A percentile compares a stretch with the other conserved stretches of the same genome.
phyloP scores from a whole-genome alignment of 2,888 invertebrate genomes.

The Eupithecia vulgata region DNA sequence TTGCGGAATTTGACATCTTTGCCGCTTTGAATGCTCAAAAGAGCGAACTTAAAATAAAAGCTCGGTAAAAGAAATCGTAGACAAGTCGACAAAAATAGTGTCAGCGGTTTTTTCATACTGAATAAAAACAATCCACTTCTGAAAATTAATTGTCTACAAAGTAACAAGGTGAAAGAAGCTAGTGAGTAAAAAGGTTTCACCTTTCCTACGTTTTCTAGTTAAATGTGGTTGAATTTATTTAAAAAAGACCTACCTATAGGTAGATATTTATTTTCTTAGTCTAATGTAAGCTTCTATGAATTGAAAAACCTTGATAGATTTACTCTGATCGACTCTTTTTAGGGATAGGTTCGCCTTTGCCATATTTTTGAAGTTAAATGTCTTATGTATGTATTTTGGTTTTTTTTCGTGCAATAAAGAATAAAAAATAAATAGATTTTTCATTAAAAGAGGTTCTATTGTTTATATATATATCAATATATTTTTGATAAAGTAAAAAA shows the following conservation, averaged over 20 bases:
- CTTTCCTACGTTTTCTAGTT: not conserved
- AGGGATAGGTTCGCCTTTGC: no score
- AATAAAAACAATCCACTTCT: slow-evolving; percentile 37
- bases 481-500: no score
- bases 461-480: no score
- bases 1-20: slow-evolving; percentile 73
- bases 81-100: slow-evolving; percentile 41
- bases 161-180: slow-evolving; percentile 2
- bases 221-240: not conserved
- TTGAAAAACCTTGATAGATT: not conserved
- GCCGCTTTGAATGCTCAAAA: slow-evolving; percentile 59
- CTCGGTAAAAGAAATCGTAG: slow-evolving; percentile 37
- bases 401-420: no score
- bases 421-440: no score
- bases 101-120: slow-evolving; percentile 38
- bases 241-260: not conserved
- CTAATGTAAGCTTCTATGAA: not conserved
- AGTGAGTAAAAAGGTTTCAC: not conserved
- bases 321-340: no score
- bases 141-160: slow-evolving; percentile 24
- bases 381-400: no score
- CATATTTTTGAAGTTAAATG: no score
- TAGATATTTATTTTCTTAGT: not conserved
- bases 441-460: not conserved
- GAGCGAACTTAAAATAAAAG: slow-evolving; percentile 47